phyloP scores from a whole-genome alignment of 2,797 vertebrate species.

The Holocentrus rufus region DNA sequence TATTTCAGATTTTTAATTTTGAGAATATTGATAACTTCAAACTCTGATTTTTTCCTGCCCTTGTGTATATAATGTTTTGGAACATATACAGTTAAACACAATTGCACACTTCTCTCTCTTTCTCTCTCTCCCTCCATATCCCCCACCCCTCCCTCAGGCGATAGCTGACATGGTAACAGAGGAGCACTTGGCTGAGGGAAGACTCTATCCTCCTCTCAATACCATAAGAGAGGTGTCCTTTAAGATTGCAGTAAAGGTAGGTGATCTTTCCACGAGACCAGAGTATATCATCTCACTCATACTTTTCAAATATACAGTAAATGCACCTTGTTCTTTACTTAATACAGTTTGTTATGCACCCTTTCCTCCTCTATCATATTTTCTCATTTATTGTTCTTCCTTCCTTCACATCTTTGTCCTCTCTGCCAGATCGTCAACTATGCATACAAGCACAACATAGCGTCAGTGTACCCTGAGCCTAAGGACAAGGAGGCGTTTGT shows the following conservation, averaged over 20 bases:
- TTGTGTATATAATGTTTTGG: no score
- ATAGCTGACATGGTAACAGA: conserved; percentile 94
- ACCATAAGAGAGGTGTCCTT: conserved; percentile 95
- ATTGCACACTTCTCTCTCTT: not conserved
- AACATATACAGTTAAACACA: no score
- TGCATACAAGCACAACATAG: conserved; percentile 90
- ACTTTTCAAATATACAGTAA: no score
- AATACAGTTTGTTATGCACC: no score
- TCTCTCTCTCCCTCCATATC: conserved; percentile 2
- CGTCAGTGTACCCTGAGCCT: conserved; percentile 93
- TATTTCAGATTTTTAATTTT: no score
- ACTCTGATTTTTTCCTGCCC: no score
- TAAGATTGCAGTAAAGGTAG: conserved; percentile 94
- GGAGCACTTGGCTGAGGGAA: conserved; percentile 91
- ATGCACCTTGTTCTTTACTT: no score
- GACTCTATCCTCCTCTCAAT: conserved; percentile 93
- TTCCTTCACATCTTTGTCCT: not conserved
- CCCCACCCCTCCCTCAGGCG: conserved; percentile 77
- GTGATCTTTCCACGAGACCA: not conserved
- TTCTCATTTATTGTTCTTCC: not conserved
- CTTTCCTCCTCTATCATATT: no score
- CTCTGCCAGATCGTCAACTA: conserved; percentile 88
- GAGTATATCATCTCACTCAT: no score
- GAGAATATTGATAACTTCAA: no score
- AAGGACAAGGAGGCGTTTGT: conserved; percentile 97